Evolutionary conservation across 2,797 vertebrate genomes (phyloP).

Genomic region (Sebastes nivosus): DNA sequence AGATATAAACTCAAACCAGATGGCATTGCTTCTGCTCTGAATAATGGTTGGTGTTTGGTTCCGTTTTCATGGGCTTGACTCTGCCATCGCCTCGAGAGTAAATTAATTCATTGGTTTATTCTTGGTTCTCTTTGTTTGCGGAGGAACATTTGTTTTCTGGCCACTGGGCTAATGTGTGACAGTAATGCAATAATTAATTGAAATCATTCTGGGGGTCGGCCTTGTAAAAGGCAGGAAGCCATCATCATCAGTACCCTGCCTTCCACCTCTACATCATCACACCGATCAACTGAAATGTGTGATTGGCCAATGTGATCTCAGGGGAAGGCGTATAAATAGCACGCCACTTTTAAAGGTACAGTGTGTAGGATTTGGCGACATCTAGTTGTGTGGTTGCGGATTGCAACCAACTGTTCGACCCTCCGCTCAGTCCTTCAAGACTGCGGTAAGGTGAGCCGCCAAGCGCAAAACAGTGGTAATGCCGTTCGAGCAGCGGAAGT

Average conservation of each 20-base stretch:
- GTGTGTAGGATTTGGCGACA: too few species aligned
- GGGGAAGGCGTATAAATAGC: background rate
- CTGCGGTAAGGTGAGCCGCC: too few species aligned
- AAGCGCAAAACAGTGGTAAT: rapidly evolving
- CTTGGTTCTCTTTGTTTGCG: constrained; percentile 56
- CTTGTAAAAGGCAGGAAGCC: constrained; percentile 14
- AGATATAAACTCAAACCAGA: constrained; percentile 71
- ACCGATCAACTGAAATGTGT: background rate
- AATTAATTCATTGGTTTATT: constrained; percentile 62
- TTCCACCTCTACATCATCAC: background rate
- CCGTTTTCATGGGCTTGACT: constrained; percentile 53
- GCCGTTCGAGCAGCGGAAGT: too few species aligned
- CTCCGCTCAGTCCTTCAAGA: too few species aligned
- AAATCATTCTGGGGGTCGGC: constrained; percentile 13
- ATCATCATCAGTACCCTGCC: background rate
- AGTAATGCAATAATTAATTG: constrained; percentile 41
- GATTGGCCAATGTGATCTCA: background rate
- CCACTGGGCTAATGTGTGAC: constrained; percentile 42
- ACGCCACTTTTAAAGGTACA: background rate
- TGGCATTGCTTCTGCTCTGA: constrained; percentile 64
- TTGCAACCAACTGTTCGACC: too few species aligned
- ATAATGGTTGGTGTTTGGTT: constrained; percentile 60
- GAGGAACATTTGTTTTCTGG: constrained; percentile 54
- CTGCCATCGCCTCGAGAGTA: constrained; percentile 50
- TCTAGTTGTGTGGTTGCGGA: too few species aligned